phyloP scores from a whole-genome alignment of 2,113 vertebrate genomes.

The Sinocyclocheilus rhinocerous region DNA sequence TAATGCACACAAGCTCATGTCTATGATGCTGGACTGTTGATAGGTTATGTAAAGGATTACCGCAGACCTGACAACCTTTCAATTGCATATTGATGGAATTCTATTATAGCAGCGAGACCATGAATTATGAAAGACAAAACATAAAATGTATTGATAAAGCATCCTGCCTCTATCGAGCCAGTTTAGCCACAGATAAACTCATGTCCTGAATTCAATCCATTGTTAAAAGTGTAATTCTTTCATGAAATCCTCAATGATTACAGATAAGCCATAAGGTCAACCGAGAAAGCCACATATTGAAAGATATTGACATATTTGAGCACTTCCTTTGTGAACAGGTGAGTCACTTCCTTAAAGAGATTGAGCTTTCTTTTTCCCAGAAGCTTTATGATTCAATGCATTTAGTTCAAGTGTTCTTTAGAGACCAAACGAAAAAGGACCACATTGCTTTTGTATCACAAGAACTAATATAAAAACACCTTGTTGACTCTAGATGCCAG shows the following conservation, averaged over 20 bases:
- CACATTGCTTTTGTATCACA: background rate
- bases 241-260: slow-evolving; percentile 16
- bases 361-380: slow-evolving; percentile 9
- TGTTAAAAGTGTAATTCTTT: background rate
- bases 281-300: slow-evolving; percentile 15
- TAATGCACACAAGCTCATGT: slow-evolving; percentile 13
- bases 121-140: slow-evolving; percentile 24
- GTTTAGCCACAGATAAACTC: background rate
- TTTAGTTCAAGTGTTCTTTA: slow-evolving; percentile 30
- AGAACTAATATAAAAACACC: background rate
- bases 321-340: slow-evolving; percentile 28
- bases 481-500: slow-evolving; percentile 9
- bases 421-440: background rate
- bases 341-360: slow-evolving; percentile 5
- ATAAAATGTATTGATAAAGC: slow-evolving; percentile 15
- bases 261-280: slow-evolving; percentile 4
- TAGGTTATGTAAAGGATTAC: background rate
- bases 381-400: background rate
- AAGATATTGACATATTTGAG: slow-evolving; percentile 33
- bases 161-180: background rate
- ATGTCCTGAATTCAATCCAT: background rate
- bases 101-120: background rate
- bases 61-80: background rate
- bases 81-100: background rate
- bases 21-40: background rate